phyloP scores from a whole-genome alignment of 2,113 vertebrate genomes.

The Genyomyrus donnyi region DNA sequence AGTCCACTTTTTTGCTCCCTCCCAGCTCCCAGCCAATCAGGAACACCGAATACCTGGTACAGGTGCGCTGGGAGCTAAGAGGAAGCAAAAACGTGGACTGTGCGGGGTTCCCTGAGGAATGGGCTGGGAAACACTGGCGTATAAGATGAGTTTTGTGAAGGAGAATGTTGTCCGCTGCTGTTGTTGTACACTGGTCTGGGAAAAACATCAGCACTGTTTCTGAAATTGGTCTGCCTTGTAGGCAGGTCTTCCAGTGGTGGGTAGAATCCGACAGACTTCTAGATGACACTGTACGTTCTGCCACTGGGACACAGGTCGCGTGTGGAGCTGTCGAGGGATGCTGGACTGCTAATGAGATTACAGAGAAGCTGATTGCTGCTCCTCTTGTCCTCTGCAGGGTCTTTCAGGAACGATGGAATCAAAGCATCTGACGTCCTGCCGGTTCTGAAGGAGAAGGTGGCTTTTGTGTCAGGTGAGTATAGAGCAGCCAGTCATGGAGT shows the following conservation, averaged over 20 bases:
- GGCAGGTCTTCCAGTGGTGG: background rate
- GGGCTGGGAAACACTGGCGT: background rate
- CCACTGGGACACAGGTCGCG: background rate
- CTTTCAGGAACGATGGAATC: slow-evolving; percentile 86
- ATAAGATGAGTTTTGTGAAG: background rate
- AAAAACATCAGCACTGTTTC: background rate
- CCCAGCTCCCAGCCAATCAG: too few species aligned
- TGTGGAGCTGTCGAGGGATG: slow-evolving; percentile 38
- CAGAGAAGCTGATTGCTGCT: slow-evolving; percentile 25
- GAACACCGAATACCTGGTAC: too few species aligned
- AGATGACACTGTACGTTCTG: background rate
- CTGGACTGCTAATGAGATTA: slow-evolving; percentile 47
- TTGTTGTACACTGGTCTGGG: background rate
- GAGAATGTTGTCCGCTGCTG: background rate
- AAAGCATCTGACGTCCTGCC: slow-evolving; percentile 93
- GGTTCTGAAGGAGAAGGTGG: slow-evolving; percentile 95
- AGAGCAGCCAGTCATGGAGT: background rate
- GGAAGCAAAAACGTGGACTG: too few species aligned
- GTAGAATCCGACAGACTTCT: background rate
- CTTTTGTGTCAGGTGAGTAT: slow-evolving; percentile 91
- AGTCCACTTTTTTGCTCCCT: too few species aligned
- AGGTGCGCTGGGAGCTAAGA: too few species aligned
- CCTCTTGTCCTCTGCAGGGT: slow-evolving; percentile 62
- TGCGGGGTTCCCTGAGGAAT: too few species aligned
- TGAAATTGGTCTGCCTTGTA: background rate